Conservation (phyloP, 2,113 vertebrate species). For the rat (Rattus norvegicus) region DNA sequence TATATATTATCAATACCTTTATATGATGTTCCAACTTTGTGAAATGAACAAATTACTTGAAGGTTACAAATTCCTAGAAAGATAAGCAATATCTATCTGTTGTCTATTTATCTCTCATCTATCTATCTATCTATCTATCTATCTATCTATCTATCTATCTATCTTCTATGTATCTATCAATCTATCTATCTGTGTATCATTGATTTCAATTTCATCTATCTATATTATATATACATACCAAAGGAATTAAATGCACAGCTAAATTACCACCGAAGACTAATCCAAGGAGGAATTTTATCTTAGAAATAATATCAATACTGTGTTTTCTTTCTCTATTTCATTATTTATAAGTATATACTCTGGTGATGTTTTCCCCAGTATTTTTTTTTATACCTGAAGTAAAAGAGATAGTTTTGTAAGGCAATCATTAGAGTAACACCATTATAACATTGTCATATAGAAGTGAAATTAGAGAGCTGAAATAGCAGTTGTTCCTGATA, state of each 20-base stretch:
- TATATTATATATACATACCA: background rate
- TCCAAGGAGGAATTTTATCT: background rate
- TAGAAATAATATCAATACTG: background rate
- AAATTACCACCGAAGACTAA: background rate
- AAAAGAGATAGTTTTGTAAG: background rate
- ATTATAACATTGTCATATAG: background rate
- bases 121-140: background rate
- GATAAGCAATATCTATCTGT: background rate
- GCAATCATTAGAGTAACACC: background rate
- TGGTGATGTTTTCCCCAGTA: background rate
- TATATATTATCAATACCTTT: background rate
- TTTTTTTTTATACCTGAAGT: background rate
- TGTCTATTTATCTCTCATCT: background rate
- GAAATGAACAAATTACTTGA: background rate
- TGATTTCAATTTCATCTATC: background rate
- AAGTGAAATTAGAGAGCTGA: background rate
- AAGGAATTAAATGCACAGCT: background rate
- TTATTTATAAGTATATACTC: background rate
- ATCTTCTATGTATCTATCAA: too few relatives aligned
- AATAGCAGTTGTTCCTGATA: background rate
- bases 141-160: background rate
- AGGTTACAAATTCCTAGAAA: background rate
- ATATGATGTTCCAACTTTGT: background rate
- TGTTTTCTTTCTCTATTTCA: background rate
- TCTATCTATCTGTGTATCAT: background rate